Evolutionary conservation across 2,888 invertebrate genomes (phyloP).

Genomic region (Sepiola atlantica): DNA sequence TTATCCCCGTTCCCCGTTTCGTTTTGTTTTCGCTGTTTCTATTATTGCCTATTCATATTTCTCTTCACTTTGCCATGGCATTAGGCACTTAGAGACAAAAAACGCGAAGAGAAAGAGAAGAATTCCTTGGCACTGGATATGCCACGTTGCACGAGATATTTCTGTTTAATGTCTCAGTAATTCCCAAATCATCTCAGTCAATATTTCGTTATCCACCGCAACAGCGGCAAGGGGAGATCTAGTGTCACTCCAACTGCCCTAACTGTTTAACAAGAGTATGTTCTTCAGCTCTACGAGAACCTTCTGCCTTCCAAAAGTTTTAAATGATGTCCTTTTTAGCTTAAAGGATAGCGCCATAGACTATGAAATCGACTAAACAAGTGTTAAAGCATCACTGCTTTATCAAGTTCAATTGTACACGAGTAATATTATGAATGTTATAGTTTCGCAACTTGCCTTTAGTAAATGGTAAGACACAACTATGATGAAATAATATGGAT

Average conservation of each 20-base stretch:
- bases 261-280: neutral
- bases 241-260: neutral
- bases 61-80: neutral
- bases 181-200: neutral
- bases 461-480: too few relatives aligned
- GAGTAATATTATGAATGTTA: too few relatives aligned
- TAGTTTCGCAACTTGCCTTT: too few relatives aligned
- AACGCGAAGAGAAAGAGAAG: neutral
- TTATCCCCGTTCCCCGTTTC: too few relatives aligned
- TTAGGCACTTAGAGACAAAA: neutral
- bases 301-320: too few relatives aligned
- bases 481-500: too few relatives aligned
- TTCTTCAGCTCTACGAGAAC: too few relatives aligned
- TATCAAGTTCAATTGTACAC: too few relatives aligned
- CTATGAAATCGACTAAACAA: too few relatives aligned
- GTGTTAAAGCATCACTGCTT: too few relatives aligned
- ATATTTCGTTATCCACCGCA: neutral
- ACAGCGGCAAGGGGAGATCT: neutral
- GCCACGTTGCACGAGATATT: neutral
- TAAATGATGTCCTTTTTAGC: too few relatives aligned
- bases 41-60: neutral
- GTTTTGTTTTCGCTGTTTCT: neutral
- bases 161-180: neutral
- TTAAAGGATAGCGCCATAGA: too few relatives aligned
- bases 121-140: neutral